Conservation (phyloP, 2,113 vertebrate species). For the Chionodraco myersi region DNA sequence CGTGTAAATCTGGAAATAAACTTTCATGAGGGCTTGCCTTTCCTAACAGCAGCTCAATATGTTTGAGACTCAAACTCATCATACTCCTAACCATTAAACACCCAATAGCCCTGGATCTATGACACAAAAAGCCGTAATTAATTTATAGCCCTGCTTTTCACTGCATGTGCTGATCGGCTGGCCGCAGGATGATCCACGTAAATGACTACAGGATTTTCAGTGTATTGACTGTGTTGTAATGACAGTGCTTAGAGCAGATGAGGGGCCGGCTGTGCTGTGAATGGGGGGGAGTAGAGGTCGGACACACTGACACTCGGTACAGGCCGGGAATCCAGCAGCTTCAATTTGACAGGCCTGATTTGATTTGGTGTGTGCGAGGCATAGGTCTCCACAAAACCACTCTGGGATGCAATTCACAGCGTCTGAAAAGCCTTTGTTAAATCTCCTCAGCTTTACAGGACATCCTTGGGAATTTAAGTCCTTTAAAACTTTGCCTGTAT, state of each 20-base stretch:
- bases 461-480: conserved; percentile 20
- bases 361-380: conserved; percentile 53
- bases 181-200: conserved; percentile 16
- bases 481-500: conserved; percentile 36
- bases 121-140: conserved; percentile 22
- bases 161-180: conserved; percentile 24
- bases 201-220: conserved; percentile 12
- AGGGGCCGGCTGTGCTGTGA: conserved; percentile 33
- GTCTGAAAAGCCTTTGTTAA: conserved; percentile 45
- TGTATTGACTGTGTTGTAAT: conserved; percentile 53
- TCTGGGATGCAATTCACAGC: conserved; percentile 46
- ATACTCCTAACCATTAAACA: conserved; percentile 27
- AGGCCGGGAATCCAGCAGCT: conserved; percentile 49
- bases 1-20: conserved; percentile 3
- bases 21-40: neutral
- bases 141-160: conserved; percentile 38
- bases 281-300: neutral
- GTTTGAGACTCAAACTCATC: neutral
- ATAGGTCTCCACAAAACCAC: conserved; percentile 34
- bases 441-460: conserved; percentile 29
- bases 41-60: conserved; percentile 30
- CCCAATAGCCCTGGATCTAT: conserved; percentile 25
- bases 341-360: conserved; percentile 64
- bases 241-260: conserved; percentile 40
- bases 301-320: conserved; percentile 34